A percentile compares a stretch with the other conserved stretches of the same genome.
Conservation (phyloP, 2,113 vertebrate species). For the Hirundichthys speculiger region DNA sequence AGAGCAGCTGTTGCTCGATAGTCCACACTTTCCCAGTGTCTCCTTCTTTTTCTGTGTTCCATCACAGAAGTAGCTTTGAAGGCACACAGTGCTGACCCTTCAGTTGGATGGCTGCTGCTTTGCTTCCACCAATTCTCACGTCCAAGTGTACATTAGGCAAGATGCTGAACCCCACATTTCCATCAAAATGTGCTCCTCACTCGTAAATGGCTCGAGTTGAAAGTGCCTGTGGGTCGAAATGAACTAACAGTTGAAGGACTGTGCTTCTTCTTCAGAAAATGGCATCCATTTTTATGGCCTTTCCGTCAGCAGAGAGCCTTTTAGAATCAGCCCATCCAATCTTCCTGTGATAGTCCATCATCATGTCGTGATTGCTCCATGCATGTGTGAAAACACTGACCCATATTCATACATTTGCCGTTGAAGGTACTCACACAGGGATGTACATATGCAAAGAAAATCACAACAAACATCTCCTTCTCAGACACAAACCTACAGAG, state of each 20-base stretch:
- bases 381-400: conserved; percentile 30
- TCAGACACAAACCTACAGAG: conserved; percentile 3
- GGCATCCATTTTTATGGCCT: no score
- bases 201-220: no score
- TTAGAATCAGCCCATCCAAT: conserved; percentile 42
- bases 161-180: no score
- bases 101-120: neutral
- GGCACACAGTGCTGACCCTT: neutral
- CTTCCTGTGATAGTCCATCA: conserved; percentile 65
- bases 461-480: conserved; percentile 7
- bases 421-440: conserved; percentile 17
- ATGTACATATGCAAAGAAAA: conserved; percentile 44
- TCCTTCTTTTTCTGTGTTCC: conserved; percentile 13
- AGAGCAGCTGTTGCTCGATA: conserved; percentile 39
- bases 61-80: conserved; percentile 35
- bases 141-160: no score
- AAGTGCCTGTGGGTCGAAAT: no score
- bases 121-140: no score
- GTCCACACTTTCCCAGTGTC: conserved; percentile 30
- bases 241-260: no score
- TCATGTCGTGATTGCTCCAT: conserved; percentile 64
- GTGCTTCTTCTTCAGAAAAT: no score
- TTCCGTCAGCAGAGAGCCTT: no score
- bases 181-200: no score
- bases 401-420: no score